These are phyloP conservation scores for Oncorhynchus masou DNA, from an alignment of 2,113 vertebrate genomes.

Conservation along the genomic window DNA sequence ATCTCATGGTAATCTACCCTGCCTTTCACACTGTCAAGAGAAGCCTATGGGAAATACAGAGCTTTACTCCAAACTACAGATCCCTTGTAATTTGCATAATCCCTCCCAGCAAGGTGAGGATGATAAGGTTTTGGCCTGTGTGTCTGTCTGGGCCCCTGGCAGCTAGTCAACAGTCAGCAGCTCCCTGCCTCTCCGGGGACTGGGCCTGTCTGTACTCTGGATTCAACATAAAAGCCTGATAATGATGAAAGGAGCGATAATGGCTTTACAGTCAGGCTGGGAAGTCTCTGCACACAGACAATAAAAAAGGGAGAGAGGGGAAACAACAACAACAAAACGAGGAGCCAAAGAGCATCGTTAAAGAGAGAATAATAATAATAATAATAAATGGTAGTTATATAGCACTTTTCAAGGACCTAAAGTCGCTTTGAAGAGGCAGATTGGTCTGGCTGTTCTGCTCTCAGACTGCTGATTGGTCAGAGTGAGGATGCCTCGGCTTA, in stretches of 20 bases:
- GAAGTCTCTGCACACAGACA: slow-evolving; percentile 28
- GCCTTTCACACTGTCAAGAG: background rate
- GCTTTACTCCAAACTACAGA: slow-evolving; percentile 14
- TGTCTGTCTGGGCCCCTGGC: background rate
- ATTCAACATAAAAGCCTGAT: slow-evolving; percentile 51
- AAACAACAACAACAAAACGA: slow-evolving; percentile 13
- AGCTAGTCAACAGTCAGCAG: background rate
- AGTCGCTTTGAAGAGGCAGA: background rate
- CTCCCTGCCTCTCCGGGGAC: background rate
- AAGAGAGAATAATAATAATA: background rate
- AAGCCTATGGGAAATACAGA: slow-evolving; percentile 6
- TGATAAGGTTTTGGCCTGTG: slow-evolving; percentile 51
- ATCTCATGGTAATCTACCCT: background rate
- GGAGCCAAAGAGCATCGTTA: slow-evolving; percentile 21
- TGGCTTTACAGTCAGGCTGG: slow-evolving; percentile 41
- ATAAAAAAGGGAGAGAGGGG: slow-evolving; percentile 27
- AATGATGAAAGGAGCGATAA: slow-evolving; percentile 42
- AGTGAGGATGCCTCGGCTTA: slow-evolving; percentile 22
- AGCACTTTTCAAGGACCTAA: too few relatives aligned
- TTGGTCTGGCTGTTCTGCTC: slow-evolving; percentile 11
- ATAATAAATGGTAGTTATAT: too few relatives aligned
- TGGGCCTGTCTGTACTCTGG: background rate
- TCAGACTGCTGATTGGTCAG: slow-evolving; percentile 44
- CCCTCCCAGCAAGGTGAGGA: slow-evolving; percentile 29
- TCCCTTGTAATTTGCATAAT: slow-evolving; percentile 54